Evolutionary conservation across 2,888 invertebrate genomes (phyloP).

Genomic region (Lochmaea crataegi): DNA sequence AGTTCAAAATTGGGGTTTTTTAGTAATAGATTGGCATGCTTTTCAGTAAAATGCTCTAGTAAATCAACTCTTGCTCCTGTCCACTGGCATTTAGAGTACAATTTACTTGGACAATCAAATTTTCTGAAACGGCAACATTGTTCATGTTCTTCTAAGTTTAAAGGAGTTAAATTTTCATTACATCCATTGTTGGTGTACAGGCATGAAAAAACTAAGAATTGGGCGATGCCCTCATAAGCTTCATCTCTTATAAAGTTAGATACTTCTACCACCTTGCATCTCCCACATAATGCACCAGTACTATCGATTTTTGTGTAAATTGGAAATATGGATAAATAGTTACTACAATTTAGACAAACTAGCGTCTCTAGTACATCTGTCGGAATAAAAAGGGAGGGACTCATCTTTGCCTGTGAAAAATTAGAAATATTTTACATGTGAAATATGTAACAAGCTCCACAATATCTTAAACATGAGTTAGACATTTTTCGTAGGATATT

Average conservation of each 20-base stretch:
- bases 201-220: conserved; percentile 56
- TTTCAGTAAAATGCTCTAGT: conserved; percentile 53
- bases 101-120: conserved; percentile 52
- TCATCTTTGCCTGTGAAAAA: conserved; percentile 10
- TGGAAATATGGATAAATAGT: conserved; percentile 55
- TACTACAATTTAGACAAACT: conserved; percentile 51
- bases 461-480: no score
- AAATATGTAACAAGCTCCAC: no score
- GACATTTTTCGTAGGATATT: no score
- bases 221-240: conserved; percentile 54
- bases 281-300: conserved; percentile 53
- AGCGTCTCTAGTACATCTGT: conserved; percentile 48
- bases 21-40: conserved; percentile 52
- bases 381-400: conserved; percentile 37
- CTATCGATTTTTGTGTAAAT: conserved; percentile 46
- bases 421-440: background rate
- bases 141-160: conserved; percentile 53
- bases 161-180: conserved; percentile 47
- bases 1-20: conserved; percentile 53
- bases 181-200: conserved; percentile 54
- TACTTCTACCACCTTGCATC: conserved; percentile 51
- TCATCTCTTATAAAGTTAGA: conserved; percentile 49
- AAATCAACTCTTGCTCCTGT: conserved; percentile 53
- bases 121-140: conserved; percentile 50
- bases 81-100: conserved; percentile 55